Base-by-base conservation (phyloP, 2,888 invertebrate species). In the Mimas tiliae region DNA sequence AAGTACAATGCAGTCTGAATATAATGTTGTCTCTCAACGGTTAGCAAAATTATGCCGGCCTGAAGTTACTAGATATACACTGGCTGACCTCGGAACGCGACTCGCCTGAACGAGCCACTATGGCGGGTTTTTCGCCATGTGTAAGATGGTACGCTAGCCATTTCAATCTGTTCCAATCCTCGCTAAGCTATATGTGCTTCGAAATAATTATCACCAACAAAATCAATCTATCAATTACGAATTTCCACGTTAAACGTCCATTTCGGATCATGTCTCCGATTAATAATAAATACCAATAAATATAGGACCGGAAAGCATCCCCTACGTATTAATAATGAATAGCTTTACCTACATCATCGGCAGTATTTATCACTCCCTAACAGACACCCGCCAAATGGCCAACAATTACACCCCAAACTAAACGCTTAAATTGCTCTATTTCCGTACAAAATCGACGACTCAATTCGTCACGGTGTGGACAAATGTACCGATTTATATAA, bases 391-490 rank as follows among this genome's bases (percentile, higher is more conserved):
- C 76, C 71, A 83, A 88, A 85, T 86, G 86, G 85, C 87, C 85
- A 82, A 83, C 84, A 70, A 76, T 83, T 82, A 82, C 83, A 83
- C 82, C 85, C 87, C 79, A 79, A 84, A 83, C 83, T 86, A 84
- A 83, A 81, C 80, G 74, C 69, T 72, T 75, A 86, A 91, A 92
- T 93, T 87, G 90, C 84, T 88, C 89, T 82, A 92, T 92, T 91
- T 93, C 91, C 89, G 86, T 71, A 73, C 77, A 72, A 84, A 85
- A 86, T 80, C 80, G 81, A 88, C 85, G 80, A 86, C 81, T 88
- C 86, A 83, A 89, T 91, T 86, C 81, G 89, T 82, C 83, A 84
- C 79, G 80, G 83, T 75, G 78, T 82, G 82, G 85, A 86, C 87
- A 83, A 83, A 42, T 42, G 38, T 42, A 12, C 1, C 11, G 19